Percentiles rank a stretch among this genome's conserved stretches.
Conservation (phyloP, 2,113 vertebrate species). For the Saccopteryx bilineata region DNA sequence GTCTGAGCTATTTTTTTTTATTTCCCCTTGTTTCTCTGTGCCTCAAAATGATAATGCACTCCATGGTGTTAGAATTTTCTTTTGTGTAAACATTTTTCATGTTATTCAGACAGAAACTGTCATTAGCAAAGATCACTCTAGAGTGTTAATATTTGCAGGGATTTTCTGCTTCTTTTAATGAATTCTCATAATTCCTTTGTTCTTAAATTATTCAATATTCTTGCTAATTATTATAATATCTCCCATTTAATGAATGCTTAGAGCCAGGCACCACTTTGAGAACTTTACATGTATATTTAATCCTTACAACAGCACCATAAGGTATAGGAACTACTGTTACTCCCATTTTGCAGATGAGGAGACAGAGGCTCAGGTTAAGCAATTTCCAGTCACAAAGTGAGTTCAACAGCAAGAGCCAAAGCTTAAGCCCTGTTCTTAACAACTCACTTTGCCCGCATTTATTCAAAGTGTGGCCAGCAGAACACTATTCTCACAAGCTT, state of each 20-base stretch:
- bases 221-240: background rate
- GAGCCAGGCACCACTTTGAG: background rate
- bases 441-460: background rate
- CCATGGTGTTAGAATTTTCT: background rate
- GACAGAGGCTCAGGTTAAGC: background rate
- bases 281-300: background rate
- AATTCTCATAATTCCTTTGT: background rate
- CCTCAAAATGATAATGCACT: background rate
- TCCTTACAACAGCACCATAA: background rate
- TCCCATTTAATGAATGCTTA: background rate
- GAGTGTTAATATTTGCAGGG: background rate
- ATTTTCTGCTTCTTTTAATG: conserved; percentile 20
- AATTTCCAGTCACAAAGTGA: background rate
- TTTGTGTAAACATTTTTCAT: background rate
- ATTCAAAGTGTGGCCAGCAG: background rate
- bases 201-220: background rate
- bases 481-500: background rate
- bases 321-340: background rate
- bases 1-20: background rate
- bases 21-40: background rate
- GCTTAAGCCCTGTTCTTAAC: background rate
- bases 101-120: conserved; percentile 39
- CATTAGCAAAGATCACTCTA: background rate
- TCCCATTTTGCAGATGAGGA: background rate
- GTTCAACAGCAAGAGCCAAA: background rate